A percentile compares a stretch with the other conserved stretches of the same genome.
These are phyloP conservation scores for Origma solitaria DNA, from an alignment of 2,113 vertebrate species.

Conservation along the genomic window DNA sequence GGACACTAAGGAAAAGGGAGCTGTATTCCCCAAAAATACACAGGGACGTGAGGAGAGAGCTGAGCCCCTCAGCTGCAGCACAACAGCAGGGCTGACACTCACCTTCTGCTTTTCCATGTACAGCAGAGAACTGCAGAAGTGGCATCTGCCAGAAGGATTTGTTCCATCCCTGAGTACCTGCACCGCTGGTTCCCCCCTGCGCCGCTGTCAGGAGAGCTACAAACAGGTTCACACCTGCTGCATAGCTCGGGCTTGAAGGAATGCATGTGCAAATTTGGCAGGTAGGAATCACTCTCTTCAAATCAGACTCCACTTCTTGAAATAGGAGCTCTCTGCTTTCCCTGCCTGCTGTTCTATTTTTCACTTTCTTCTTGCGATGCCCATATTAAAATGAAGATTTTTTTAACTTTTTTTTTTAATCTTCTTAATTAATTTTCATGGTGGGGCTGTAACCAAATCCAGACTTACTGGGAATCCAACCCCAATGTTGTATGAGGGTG, in stretches of 20 bases:
- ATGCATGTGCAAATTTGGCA: neutral
- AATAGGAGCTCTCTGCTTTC: neutral
- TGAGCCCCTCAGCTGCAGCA: neutral
- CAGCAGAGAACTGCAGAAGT: neutral
- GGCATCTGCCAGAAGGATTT: constrained; percentile 26
- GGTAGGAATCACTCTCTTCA: neutral
- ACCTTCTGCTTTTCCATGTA: neutral
- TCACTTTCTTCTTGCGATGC: neutral
- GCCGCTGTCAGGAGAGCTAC: constrained; percentile 9
- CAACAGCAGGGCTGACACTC: neutral
- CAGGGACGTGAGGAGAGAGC: neutral
- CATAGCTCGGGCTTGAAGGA: neutral
- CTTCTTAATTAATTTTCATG: neutral
- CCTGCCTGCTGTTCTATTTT: neutral
- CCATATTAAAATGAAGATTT: neutral
- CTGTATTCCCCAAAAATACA: accelerated
- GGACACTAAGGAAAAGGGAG: neutral
- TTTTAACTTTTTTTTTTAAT: neutral
- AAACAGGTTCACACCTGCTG: constrained; percentile 17
- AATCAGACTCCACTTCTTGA: neutral
- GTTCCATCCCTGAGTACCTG: neutral
- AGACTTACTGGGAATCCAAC: neutral
- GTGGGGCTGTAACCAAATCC: neutral
- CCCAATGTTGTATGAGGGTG: neutral
- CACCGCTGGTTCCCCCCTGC: neutral